These are phyloP conservation scores for Archilochus colubris DNA, from an alignment of 2,113 vertebrate genomes.

Conservation along the genomic window DNA sequence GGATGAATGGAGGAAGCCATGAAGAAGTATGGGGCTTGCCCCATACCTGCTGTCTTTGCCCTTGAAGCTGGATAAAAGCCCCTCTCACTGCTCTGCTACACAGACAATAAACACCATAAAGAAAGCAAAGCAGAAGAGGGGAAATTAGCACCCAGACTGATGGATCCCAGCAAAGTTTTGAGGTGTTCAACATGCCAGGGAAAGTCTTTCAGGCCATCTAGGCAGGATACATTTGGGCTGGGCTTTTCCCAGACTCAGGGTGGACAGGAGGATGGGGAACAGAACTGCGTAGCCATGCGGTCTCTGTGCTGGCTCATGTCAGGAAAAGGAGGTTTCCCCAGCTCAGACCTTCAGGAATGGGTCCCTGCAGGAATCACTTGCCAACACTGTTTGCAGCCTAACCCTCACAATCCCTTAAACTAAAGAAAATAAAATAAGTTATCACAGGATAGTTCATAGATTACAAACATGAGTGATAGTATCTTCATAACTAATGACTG, in stretches of 20 bases:
- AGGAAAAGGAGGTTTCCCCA: neutral
- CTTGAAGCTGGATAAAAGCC: neutral
- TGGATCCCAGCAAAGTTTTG: neutral
- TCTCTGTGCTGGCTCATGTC: neutral
- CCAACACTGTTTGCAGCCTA: neutral
- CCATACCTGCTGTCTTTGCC: neutral
- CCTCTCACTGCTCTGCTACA: neutral
- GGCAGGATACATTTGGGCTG: neutral
- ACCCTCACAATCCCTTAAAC: constrained; percentile 29
- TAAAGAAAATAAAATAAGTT: constrained; percentile 27
- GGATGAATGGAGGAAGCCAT: neutral
- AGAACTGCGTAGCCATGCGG: rapidly evolving
- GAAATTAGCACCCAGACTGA: neutral
- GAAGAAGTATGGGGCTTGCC: neutral
- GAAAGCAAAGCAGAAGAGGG: neutral
- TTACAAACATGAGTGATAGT: constrained; percentile 41
- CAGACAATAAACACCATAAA: neutral
- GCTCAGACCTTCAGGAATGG: neutral
- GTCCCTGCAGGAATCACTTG: neutral
- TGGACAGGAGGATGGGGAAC: neutral
- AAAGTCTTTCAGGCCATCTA: neutral
- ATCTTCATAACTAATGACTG: constrained; percentile 59
- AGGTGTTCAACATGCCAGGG: neutral
- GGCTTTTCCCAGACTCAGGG: neutral
- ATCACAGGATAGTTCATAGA: neutral